Percentiles rank a stretch among this genome's conserved stretches.
These are phyloP conservation scores for Elephas maximus DNA, from an alignment of 2,113 vertebrate genomes.

Conservation along the genomic window DNA sequence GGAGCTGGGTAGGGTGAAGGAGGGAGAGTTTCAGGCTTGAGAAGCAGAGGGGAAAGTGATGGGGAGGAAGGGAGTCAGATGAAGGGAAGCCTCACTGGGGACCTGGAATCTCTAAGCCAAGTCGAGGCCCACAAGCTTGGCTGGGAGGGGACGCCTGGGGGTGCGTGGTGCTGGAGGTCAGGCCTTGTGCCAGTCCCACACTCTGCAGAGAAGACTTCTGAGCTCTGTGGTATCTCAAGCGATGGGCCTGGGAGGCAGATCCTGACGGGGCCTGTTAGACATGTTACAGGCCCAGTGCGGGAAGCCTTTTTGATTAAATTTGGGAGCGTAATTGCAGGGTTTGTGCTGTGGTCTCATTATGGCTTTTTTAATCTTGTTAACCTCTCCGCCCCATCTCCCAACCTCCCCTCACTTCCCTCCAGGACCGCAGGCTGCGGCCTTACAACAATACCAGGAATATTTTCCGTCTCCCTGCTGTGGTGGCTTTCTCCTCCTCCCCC, in stretches of 20 bases:
- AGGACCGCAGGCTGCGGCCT: slow-evolving; percentile 68
- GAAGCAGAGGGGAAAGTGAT: background rate
- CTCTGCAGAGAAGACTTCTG: background rate
- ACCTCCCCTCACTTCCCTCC: slow-evolving; percentile 38
- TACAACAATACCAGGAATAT: slow-evolving; percentile 72
- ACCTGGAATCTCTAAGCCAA: background rate
- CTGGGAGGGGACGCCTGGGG: background rate
- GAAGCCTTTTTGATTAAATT: slow-evolving; percentile 84
- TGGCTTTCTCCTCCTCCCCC: slow-evolving; percentile 23
- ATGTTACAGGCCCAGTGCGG: slow-evolving; percentile 71
- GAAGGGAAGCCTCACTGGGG: background rate
- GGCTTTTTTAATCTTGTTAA: slow-evolving; percentile 86
- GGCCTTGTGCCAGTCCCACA: fast-evolving
- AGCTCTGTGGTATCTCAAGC: slow-evolving; percentile 6
- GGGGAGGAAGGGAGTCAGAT: background rate
- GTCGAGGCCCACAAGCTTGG: background rate
- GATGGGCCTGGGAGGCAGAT: slow-evolving; percentile 72
- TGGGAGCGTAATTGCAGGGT: slow-evolving; percentile 84
- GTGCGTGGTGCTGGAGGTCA: background rate
- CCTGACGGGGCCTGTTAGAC: slow-evolving; percentile 63
- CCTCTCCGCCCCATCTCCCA: slow-evolving; percentile 61
- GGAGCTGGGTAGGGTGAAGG: background rate
- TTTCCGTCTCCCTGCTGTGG: slow-evolving; percentile 16
- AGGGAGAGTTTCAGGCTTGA: background rate
- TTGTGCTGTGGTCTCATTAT: slow-evolving; percentile 84